Base-by-base conservation (phyloP, 2,888 invertebrate species). In the Icerya purchasi region DNA sequence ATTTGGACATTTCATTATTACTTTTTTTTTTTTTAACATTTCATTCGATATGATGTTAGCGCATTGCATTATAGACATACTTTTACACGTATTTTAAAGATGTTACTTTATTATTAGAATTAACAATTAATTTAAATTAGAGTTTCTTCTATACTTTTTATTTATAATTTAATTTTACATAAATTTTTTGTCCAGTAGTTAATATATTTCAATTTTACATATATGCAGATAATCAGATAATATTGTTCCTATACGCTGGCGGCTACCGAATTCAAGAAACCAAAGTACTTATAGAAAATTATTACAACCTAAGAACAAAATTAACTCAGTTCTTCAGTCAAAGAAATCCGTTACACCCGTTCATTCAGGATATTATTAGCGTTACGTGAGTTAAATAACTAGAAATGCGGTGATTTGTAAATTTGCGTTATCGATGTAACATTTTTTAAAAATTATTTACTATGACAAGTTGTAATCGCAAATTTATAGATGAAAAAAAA, bases 221-320 rank as follows among this genome's bases (percentile, higher is more conserved):
- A 36, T 36, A 51, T 62, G 36, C 62, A 67, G 67, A 66, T 25
- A 53, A 65, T 22, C 64, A 64, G 20, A 59, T 66, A 2, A 63
- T 66, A 14, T 63, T 66, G 51, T 66, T 66, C 55, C 61, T 67
- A 21, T 58, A 64, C 22, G 64, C 66, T 3, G 65, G 65, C 52
- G 55, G 62, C 23, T 66, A 63, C 56, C 62, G 64, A 50, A 58
- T 66, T 55, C 64, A 65, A 50, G 59, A 62, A 22, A 53, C 65
- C 2, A 66, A 67, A 62, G 63, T 66, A 55, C 62, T 65, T 22
- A 63, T 67, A 3, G 63, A 64, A 5, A 56, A 64, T 2, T 64
- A 65, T 57, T 67, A 62, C 60, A 65, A 64, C 14, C 61, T 67
- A 59, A 53, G 66, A 53, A 66, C 66, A 0, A 62, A 62, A 51